A percentile compares a stretch with the other conserved stretches of the same genome.
Evolutionary conservation across 2,888 invertebrate species (phyloP).

Genomic region (Zootermopsis nevadensis): DNA sequence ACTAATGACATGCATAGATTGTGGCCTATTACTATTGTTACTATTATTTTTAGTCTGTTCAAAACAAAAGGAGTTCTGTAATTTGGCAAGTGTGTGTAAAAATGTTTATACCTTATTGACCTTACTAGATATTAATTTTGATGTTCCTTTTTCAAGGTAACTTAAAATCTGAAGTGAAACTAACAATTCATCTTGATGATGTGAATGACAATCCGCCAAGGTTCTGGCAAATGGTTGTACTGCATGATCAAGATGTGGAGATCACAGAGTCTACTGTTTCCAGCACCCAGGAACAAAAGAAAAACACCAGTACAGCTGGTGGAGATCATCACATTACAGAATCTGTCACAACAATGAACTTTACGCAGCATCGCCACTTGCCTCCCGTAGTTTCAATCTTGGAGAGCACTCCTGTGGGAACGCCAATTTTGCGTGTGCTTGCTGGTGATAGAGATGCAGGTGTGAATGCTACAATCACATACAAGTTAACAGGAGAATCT

Average conservation of each 20-base stretch:
- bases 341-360: constrained; percentile 18
- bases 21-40: no score
- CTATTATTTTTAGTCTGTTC: background rate
- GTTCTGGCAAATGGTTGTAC: constrained; percentile 77
- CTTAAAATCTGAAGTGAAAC: constrained; percentile 76
- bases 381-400: constrained; percentile 76
- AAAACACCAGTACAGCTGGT: background rate
- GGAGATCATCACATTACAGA: background rate
- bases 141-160: constrained; percentile 68
- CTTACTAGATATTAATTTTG: background rate
- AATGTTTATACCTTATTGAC: no score
- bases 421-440: constrained; percentile 74
- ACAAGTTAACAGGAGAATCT: constrained; percentile 76
- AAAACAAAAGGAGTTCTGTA: no score
- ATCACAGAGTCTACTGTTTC: constrained; percentile 60
- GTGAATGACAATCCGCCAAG: constrained; percentile 84
- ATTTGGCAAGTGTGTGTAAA: no score
- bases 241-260: constrained; percentile 74
- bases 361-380: constrained; percentile 20
- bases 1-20: no score
- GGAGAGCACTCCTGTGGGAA: constrained; percentile 78
- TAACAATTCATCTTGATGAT: constrained; percentile 79
- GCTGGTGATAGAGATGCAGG: constrained; percentile 81
- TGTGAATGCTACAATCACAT: constrained; percentile 76
- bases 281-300: background rate